Evolutionary conservation across 2,888 invertebrate species (phyloP).

Genomic region (Strigamia crassipes): DNA sequence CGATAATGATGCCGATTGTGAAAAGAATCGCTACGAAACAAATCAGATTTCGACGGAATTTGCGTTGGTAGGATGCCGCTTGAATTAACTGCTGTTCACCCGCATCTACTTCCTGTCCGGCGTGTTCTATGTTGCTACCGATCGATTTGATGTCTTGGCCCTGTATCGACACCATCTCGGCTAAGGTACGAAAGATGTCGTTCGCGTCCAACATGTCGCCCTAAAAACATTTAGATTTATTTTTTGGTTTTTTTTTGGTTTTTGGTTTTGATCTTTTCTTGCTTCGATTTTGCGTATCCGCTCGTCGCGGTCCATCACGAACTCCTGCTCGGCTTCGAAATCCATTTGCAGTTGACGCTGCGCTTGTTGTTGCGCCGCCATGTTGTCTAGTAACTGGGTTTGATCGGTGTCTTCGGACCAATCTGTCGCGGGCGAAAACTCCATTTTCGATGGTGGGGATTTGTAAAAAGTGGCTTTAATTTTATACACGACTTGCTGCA

Average conservation of each 20-base stretch:
- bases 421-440: neutral
- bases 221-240: neutral
- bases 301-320: neutral
- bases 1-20: neutral
- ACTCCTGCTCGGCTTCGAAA: neutral
- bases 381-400: conserved; percentile 1
- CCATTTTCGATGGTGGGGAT: neutral
- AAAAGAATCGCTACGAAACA: neutral
- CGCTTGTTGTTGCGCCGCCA: conserved; percentile 7
- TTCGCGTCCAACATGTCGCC: neutral
- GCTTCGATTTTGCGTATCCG: neutral
- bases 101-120: neutral
- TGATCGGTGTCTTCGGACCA: neutral
- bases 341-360: neutral
- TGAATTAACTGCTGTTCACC: neutral
- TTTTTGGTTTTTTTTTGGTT: no score
- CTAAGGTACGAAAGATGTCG: neutral
- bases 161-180: neutral
- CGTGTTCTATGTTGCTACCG: neutral
- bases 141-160: neutral
- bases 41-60: neutral
- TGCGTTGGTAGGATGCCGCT: neutral
- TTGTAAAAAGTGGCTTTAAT: neutral
- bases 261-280: neutral
- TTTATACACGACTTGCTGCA: neutral